Evolutionary conservation across 2,888 invertebrate species (phyloP).

Genomic region (Pteria penguin): DNA sequence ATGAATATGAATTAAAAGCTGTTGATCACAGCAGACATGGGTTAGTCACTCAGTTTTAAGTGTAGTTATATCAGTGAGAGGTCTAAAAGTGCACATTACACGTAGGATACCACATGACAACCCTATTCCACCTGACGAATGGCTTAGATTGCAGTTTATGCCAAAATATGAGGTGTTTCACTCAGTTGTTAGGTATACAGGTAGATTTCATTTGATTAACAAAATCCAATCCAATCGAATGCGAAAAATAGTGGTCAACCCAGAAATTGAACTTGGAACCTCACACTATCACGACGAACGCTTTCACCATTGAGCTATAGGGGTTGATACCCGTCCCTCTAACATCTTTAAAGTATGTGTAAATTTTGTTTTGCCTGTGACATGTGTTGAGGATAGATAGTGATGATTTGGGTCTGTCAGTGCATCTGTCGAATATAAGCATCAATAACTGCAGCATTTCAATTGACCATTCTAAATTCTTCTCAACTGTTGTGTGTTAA

Average conservation of each 20-base stretch:
- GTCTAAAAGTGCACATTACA: background rate
- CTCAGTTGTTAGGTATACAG: background rate
- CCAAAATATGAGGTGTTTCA: slow-evolving; percentile 6
- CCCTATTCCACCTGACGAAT: slow-evolving; percentile 16
- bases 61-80: slow-evolving; percentile 17
- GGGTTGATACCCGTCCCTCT: background rate
- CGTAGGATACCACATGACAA: slow-evolving; percentile 4
- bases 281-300: too few species aligned
- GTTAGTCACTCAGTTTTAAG: slow-evolving; percentile 6
- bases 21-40: slow-evolving; percentile 25
- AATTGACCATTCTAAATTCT: too few species aligned
- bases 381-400: too few species aligned
- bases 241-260: too few species aligned
- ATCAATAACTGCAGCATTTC: too few species aligned
- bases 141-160: slow-evolving; percentile 21
- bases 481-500: too few species aligned
- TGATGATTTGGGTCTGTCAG: too few species aligned
- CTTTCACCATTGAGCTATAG: background rate
- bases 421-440: too few species aligned
- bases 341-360: background rate
- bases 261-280: too few species aligned
- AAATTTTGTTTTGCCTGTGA: too few species aligned
- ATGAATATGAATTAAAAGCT: slow-evolving; percentile 22
- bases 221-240: slow-evolving; percentile 1
- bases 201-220: slow-evolving; percentile 3